Percentiles rank a stretch among this genome's conserved stretches.
phyloP scores from a whole-genome alignment of 2,113 vertebrate genomes.

The Tupaia chinensis region DNA sequence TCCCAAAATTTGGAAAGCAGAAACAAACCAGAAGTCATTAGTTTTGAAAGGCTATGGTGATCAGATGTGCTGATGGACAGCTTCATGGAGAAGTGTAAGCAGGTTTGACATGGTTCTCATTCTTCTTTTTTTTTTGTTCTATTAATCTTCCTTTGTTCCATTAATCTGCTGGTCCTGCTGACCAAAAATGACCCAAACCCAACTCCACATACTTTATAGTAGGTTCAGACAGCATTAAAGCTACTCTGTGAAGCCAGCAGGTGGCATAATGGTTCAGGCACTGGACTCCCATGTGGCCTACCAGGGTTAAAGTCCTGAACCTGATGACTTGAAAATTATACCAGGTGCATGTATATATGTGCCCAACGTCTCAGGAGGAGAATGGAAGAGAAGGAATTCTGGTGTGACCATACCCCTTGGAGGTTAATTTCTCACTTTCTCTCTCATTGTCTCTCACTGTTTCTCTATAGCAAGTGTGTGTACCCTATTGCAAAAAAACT shows the following conservation, averaged over 20 bases:
- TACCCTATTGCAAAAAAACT: no score
- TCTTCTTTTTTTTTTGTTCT: neutral
- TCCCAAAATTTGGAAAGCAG: neutral
- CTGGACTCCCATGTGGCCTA: no score
- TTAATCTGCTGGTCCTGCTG: neutral
- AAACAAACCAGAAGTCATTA: neutral
- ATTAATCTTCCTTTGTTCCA: neutral
- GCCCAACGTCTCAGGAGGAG: no score
- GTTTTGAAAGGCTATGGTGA: neutral
- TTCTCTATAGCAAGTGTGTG: no score
- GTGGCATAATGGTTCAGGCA: no score
- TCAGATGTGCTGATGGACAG: neutral
- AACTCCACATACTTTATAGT: neutral
- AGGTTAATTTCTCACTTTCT: no score
- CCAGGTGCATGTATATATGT: no score
- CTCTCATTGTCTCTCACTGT: no score
- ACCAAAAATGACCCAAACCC: neutral
- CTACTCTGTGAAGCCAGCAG: neutral
- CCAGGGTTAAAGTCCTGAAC: no score
- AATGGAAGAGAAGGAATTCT: no score
- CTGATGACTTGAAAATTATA: no score
- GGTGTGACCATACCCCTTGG: no score
- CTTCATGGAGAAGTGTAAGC: neutral
- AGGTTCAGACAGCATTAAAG: neutral
- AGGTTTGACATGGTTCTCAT: neutral